Base-by-base conservation (phyloP, 2,888 invertebrate genomes). In the Acronicta psi region DNA sequence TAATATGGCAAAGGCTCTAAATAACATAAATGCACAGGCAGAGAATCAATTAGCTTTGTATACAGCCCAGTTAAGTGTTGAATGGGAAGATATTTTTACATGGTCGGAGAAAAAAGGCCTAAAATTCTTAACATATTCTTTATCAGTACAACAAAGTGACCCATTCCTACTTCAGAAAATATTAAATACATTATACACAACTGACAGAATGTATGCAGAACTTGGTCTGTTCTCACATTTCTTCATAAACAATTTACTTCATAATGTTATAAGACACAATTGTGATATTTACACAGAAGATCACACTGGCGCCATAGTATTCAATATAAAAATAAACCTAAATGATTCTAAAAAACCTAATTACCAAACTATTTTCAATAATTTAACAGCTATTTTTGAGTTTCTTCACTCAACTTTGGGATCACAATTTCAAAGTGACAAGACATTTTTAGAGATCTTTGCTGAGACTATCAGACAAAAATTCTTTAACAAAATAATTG, bases 241-340 rank as follows among this genome's bases (percentile, higher is more conserved):
- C 69, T 93, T 94, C 56, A 84, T 92, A 31, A 82, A 92, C 16
- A 82, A 90, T 53, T 58, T 94, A 14, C 76, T 94, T 4, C 90
- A 91, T 43, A 90, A 90, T 72, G 82, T 94, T 0, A 90, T 93
- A n/a, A 82, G 84, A 50, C 80, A 93, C 53, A 91, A 91, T 58
- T 94, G 94, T 82, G 86, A 91, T 45, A 93, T 94, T 63, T 92
- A 85, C 38, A 91, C 88, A 0, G 92, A 94, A 71, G 93, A 94
- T 54, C 82, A 89, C 41, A 84, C 90, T 6, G 93, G 93, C 47
- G 91, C 93, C 36, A 82, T 94, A 13, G 83, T 90, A 6, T 93
- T 93, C 44, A 92, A 91, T 38, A 93, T 94, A 3, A 93, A 89
- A 78, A 89, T 93, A 40, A 82, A 88, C 69, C 65, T 90, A 7